Base-by-base conservation (phyloP, 1,140 invertebrate species). In the Cydia strobilella region DNA sequence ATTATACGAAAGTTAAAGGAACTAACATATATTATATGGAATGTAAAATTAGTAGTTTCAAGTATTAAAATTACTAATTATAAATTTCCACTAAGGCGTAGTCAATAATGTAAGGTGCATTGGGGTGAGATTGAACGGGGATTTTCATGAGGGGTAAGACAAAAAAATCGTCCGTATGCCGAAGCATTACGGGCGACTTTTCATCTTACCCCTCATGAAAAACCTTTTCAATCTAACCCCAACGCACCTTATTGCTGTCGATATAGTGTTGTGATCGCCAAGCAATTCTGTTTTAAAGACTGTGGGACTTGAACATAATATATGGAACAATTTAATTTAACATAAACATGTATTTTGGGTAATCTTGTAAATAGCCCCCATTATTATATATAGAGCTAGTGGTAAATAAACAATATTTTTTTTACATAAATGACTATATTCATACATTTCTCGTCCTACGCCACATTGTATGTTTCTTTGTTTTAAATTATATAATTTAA, bases 241-340 rank as follows among this genome's bases (percentile, higher is more conserved):
- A n/a, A n/a, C n/a, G n/a, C n/a, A n/a, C n/a, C 4, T 4, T 31
- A 65, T 66, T 15, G 18, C 74, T 39, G 35, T 3, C 75, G 79
- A 63, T 79, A 74, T 59, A 71, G 80, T 78, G 80, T 84, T 85
- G 82, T 85, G 80, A 85, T 79, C 72, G 78, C 77, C 48, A 77
- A 80, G 75, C 74, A 83, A 84, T 86, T 81, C 82, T 76, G 75
- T 78, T 84, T 77, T 75, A 80, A 88, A 89, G 87, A 90, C 87
- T 90, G 84, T 78, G 75, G 73, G 86, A 90, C 85, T 86, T 45
- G 63, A 72, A 77, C 73, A 79, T 80, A 79, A 77, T 79, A 81
- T 80, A 78, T 66, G 63, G 27, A 66, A 66, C 63, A 72, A 13
- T 23, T 72, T 72, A 42, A 35, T 72, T 48, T 42, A 48, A 72